Percentiles rank a stretch among this genome's conserved stretches.
Evolutionary conservation across 2,797 vertebrate genomes (phyloP).

Genomic region (Gastrophryne carolinensis): DNA sequence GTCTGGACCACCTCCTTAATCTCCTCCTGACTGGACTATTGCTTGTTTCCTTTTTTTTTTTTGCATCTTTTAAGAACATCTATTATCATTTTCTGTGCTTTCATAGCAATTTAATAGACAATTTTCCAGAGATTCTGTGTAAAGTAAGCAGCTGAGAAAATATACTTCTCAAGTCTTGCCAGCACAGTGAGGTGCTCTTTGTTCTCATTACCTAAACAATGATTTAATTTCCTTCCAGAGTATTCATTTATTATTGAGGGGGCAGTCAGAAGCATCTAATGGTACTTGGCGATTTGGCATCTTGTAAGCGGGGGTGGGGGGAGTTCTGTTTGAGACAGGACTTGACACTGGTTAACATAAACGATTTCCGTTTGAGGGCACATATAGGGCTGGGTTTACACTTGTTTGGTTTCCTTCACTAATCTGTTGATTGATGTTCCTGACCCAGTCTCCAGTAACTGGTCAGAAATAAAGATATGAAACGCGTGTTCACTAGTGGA

Average conservation of each 20-base stretch:
- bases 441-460: too few relatives aligned
- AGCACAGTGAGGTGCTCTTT: slow-evolving; percentile 58
- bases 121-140: slow-evolving; percentile 48
- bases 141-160: slow-evolving; percentile 63
- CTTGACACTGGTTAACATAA: too few relatives aligned
- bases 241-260: slow-evolving; percentile 39
- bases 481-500: too few relatives aligned
- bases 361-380: too few relatives aligned
- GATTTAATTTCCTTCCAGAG: slow-evolving; percentile 57
- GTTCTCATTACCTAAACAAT: slow-evolving; percentile 60
- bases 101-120: neutral
- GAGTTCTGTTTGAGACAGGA: too few relatives aligned
- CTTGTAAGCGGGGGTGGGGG: too few relatives aligned
- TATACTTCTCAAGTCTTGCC: slow-evolving; percentile 56
- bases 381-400: too few relatives aligned
- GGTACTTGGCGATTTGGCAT: neutral
- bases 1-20: neutral
- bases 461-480: too few relatives aligned
- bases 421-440: too few relatives aligned
- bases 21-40: neutral
- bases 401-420: too few relatives aligned
- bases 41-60: neutral
- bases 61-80: neutral
- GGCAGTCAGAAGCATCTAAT: slow-evolving; percentile 17
- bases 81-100: neutral